Percentiles rank a stretch among this genome's conserved stretches.
These are phyloP conservation scores for Mugil cephalus DNA, from an alignment of 2,113 vertebrate species.

Conservation along the genomic window DNA sequence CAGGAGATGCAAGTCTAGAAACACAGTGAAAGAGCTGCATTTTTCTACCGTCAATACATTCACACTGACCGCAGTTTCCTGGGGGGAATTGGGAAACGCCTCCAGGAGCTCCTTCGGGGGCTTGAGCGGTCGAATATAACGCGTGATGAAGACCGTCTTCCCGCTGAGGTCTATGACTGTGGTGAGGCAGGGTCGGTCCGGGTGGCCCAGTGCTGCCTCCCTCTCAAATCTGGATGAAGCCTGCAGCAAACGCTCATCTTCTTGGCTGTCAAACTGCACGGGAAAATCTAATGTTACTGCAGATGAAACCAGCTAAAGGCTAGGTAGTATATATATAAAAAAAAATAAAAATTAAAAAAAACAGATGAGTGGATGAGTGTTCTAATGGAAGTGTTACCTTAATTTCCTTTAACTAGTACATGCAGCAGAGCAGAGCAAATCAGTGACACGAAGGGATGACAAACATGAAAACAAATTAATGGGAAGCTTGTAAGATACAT, in stretches of 20 bases:
- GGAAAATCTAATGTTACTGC: constrained; percentile 20
- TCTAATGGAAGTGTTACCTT: constrained; percentile 74
- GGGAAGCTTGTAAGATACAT: background rate
- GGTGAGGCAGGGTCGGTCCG: constrained; percentile 88
- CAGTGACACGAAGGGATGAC: constrained; percentile 30
- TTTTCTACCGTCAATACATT: background rate
- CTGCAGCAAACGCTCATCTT: constrained; percentile 91
- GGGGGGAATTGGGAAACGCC: constrained; percentile 76
- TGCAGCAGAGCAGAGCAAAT: constrained; percentile 73
- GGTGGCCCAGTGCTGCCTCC: constrained; percentile 85
- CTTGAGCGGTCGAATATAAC: constrained; percentile 90
- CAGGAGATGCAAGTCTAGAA: background rate
- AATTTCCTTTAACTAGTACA: constrained; percentile 88
- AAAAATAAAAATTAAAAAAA: background rate
- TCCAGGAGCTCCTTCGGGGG: constrained; percentile 92
- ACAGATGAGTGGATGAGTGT: background rate
- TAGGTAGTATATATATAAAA: no score
- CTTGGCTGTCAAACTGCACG: constrained; percentile 93
- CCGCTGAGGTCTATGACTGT: constrained; percentile 92
- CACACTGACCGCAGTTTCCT: constrained; percentile 87
- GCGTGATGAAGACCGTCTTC: constrained; percentile 92
- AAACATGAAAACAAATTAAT: constrained; percentile 27
- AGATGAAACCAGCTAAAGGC: background rate
- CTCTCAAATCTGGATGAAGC: constrained; percentile 89
- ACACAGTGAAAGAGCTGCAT: background rate